Evolutionary conservation across 2,888 invertebrate genomes (phyloP).

Genomic region (Stictocephala bisonia): DNA sequence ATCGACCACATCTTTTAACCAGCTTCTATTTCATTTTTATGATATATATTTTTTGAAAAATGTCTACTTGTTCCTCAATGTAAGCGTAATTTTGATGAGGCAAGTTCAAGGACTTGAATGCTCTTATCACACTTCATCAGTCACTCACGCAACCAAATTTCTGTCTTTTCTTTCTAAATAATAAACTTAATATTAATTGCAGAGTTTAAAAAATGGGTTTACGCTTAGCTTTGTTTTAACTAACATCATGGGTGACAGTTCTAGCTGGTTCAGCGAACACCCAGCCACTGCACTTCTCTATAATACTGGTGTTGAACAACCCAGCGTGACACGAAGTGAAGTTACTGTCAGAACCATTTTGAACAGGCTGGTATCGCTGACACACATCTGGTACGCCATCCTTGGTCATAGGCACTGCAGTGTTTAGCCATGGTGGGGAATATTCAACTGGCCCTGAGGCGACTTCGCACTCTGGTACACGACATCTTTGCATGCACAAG

Average conservation of each 20-base stretch:
- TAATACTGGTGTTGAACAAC: conserved; percentile 2
- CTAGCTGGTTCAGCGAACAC: conserved; percentile 67
- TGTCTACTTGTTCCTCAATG: no score
- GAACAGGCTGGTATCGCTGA: conserved; percentile 15
- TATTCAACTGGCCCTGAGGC: conserved; percentile 26
- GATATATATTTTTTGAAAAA: no score
- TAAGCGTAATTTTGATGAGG: no score
- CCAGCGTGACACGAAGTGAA: conserved; percentile 4
- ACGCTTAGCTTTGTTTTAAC: conserved; percentile 60
- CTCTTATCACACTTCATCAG: no score
- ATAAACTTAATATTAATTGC: no score
- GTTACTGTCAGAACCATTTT: not conserved
- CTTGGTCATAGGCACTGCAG: conserved; percentile 50
- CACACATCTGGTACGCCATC: conserved; percentile 46
- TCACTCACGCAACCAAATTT: no score
- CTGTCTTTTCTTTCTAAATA: no score
- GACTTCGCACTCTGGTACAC: conserved; percentile 54
- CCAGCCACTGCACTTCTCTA: conserved; percentile 59
- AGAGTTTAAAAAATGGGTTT: no score
- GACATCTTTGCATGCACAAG: no score
- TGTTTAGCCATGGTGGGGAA: conserved; percentile 51
- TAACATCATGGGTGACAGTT: conserved; percentile 76
- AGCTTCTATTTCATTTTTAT: no score
- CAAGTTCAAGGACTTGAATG: no score
- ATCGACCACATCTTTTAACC: no score